Percentiles rank a stretch among this genome's conserved stretches.
These are phyloP conservation scores for Aphidius gifuensis DNA, from an alignment of 1,140 invertebrate species.

Conservation along the genomic window DNA sequence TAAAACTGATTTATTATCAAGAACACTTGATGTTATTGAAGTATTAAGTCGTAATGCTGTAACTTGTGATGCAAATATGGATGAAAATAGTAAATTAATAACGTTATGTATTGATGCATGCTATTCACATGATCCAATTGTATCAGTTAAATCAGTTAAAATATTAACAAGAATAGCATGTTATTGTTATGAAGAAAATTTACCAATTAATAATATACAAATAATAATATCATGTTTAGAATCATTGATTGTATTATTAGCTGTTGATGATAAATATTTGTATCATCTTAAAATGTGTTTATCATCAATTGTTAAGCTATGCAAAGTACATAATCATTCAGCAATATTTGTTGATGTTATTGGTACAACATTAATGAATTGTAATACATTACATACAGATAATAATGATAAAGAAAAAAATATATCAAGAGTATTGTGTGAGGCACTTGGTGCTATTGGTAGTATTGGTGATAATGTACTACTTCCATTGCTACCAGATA, in stretches of 20 bases:
- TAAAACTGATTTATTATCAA: slow-evolving; percentile 47
- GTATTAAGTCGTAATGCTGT: slow-evolving; percentile 50
- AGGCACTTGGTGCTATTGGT: slow-evolving; percentile 74
- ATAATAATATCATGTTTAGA: slow-evolving; percentile 67
- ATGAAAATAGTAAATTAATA: slow-evolving; percentile 46
- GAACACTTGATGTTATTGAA: slow-evolving; percentile 53
- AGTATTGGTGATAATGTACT: slow-evolving; percentile 61
- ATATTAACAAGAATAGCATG: slow-evolving; percentile 67
- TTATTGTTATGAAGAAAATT: slow-evolving; percentile 66
- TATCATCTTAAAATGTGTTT: slow-evolving; percentile 64
- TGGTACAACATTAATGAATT: slow-evolving; percentile 55
- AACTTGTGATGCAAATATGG: slow-evolving; percentile 51
- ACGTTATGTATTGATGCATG: slow-evolving; percentile 54
- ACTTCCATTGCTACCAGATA: slow-evolving; percentile 58
- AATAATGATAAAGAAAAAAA: slow-evolving; percentile 43
- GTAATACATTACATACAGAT: slow-evolving; percentile 30
- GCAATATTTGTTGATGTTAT: slow-evolving; percentile 64
- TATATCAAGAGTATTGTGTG: slow-evolving; percentile 55
- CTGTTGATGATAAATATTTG: slow-evolving; percentile 55
- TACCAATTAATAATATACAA: slow-evolving; percentile 62
- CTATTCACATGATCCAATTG: slow-evolving; percentile 61
- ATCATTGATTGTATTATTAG: slow-evolving; percentile 66
- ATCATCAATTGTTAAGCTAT: slow-evolving; percentile 68
- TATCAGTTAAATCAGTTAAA: slow-evolving; percentile 68
- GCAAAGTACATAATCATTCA: slow-evolving; percentile 61